Base-by-base conservation (phyloP, 2,888 invertebrate genomes). In the Autographa pulchrina region DNA sequence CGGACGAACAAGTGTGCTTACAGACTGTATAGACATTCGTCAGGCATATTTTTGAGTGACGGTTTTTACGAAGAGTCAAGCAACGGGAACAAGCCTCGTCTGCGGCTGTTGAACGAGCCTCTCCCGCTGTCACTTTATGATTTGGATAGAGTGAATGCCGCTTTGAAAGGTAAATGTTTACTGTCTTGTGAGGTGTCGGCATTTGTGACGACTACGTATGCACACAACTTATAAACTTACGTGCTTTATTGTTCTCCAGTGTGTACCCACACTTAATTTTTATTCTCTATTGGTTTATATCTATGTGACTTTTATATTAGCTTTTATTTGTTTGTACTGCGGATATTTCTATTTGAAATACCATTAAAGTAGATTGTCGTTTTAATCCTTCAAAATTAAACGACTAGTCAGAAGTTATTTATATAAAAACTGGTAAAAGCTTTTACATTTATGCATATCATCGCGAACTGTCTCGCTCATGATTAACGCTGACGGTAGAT, bases 131-230 rank as follows among this genome's bases (percentile, higher is more conserved):
- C 95, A 81, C 93, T 95, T 85, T 95, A 95, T 86, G 95, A 95
- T 91, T 92, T 94, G 92, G 95, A 95, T 88, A 93, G 95, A 94
- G 94, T 96, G 84, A 95, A 94, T 90, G 95, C 95, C 83, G 95
- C 96, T 81, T 92, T 96, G 89, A 94, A 94, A 94, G 95, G 96
- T 96, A 95, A 95, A 94, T 93, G 88, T 94, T 94, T 92, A 90
- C 91, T 87, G 84, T 90, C 88, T 86, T 89, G 87, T 88, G 90
- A 90, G 88, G 88, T 91, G 91, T 89, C 89, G 90, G 89, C 85
- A 75, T 86, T 88, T 91, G 85, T 88, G 88, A 85, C 76, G 80
- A 71, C 75, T 77, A 68, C 71, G 70, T 76, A 83, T 85, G 86
- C 86, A 90, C 82, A 90, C 86, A 87, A 78, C 84, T 87, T 88